A percentile compares a stretch with the other conserved stretches of the same genome.
Evolutionary conservation across 2,797 vertebrate species (phyloP).

Genomic region (Dicrostonyx torquatus): DNA sequence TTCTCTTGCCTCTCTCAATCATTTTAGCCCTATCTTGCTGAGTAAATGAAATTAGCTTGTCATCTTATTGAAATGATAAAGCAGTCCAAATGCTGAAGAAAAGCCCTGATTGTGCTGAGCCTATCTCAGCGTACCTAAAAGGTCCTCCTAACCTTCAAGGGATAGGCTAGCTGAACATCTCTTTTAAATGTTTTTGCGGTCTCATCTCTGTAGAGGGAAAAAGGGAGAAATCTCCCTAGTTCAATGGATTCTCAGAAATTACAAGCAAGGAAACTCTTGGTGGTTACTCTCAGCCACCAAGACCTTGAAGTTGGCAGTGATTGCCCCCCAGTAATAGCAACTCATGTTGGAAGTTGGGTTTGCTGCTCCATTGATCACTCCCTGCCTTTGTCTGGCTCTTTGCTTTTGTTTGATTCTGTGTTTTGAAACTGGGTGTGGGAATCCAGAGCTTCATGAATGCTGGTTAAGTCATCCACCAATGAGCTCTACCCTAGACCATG

Average conservation of each 20-base stretch:
- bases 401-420: background rate
- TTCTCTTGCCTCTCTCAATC: background rate
- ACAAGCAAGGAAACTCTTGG: background rate
- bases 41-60: slow-evolving; percentile 66
- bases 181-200: slow-evolving; percentile 60
- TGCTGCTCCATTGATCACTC: background rate
- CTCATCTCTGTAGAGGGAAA: slow-evolving; percentile 63
- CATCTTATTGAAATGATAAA: slow-evolving; percentile 69
- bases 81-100: slow-evolving; percentile 57
- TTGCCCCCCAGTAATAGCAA: background rate
- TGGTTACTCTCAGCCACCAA: background rate
- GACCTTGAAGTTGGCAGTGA: background rate
- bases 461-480: background rate
- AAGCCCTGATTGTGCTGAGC: slow-evolving; percentile 64
- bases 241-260: slow-evolving; percentile 42
- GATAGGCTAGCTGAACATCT: slow-evolving; percentile 71
- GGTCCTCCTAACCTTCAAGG: slow-evolving; percentile 73
- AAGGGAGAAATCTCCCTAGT: background rate
- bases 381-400: background rate
- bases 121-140: slow-evolving; percentile 75
- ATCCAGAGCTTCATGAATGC: background rate
- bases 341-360: background rate
- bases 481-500: background rate
- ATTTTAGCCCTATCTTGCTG: slow-evolving; percentile 46
- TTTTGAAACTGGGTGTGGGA: background rate